These are phyloP conservation scores for Cyprinus carpio DNA, from an alignment of 2,113 vertebrate species.

Conservation along the genomic window DNA sequence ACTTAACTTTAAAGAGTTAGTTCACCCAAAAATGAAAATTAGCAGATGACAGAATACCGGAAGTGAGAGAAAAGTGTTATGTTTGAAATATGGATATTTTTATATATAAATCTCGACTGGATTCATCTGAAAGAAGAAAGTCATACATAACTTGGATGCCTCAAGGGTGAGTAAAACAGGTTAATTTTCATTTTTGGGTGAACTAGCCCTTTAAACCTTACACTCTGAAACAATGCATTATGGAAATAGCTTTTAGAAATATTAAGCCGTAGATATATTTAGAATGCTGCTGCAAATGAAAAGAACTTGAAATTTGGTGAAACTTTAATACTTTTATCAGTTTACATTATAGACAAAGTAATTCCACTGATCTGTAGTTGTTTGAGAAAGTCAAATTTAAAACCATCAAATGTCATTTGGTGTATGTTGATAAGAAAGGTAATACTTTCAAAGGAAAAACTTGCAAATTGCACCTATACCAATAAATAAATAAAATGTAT, in stretches of 20 bases:
- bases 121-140: too few species aligned
- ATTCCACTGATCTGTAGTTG: background rate
- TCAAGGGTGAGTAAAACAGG: too few species aligned
- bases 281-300: background rate
- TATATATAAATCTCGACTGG: too few species aligned
- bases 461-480: background rate
- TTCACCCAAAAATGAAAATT: too few species aligned
- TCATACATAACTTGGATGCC: too few species aligned
- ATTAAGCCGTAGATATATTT: background rate
- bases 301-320: background rate
- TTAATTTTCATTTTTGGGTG: too few species aligned
- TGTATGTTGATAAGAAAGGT: background rate
- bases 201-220: too few species aligned
- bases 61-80: too few species aligned
- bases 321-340: background rate
- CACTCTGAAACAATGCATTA: background rate
- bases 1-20: background rate
- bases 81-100: too few species aligned
- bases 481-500: too few species aligned
- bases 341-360: background rate
- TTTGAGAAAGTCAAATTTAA: background rate
- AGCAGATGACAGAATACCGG: too few species aligned
- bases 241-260: background rate
- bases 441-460: background rate
- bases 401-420: background rate